A percentile compares a stretch with the other conserved stretches of the same genome.
These are phyloP conservation scores for Engystomops pustulosus DNA, from an alignment of 2,113 vertebrate species.

Conservation along the genomic window DNA sequence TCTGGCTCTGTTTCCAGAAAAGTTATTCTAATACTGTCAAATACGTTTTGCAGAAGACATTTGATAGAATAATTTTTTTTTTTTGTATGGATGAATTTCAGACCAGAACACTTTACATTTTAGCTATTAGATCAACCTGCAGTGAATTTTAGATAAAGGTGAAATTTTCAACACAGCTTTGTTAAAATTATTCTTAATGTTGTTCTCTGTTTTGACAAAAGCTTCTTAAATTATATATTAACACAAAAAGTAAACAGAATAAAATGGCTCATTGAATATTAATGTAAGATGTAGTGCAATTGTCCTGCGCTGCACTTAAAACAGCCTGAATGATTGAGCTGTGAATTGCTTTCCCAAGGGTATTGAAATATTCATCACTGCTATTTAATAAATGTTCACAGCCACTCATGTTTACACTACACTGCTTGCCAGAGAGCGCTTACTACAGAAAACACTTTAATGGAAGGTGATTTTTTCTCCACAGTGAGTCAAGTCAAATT, in stretches of 20 bases:
- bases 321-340: slow-evolving; percentile 82
- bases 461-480: slow-evolving; percentile 80
- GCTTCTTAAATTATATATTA: slow-evolving; percentile 85
- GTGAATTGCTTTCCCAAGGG: slow-evolving; percentile 81
- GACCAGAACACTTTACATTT: slow-evolving; percentile 68
- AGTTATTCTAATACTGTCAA: no score
- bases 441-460: slow-evolving; percentile 85
- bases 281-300: slow-evolving; percentile 84
- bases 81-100: slow-evolving; percentile 10
- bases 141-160: slow-evolving; percentile 78
- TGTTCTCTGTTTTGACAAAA: slow-evolving; percentile 72
- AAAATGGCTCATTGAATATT: slow-evolving; percentile 86
- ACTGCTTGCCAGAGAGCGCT: slow-evolving; percentile 81
- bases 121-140: slow-evolving; percentile 74
- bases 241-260: slow-evolving; percentile 86
- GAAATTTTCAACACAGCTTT: slow-evolving; percentile 79
- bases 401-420: slow-evolving; percentile 82
- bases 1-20: no score
- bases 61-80: no score
- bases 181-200: slow-evolving; percentile 81
- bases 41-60: no score
- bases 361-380: slow-evolving; percentile 85
- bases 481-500: slow-evolving; percentile 81
- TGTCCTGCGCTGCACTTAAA: slow-evolving; percentile 84
- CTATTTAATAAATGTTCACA: slow-evolving; percentile 86